phyloP scores from a whole-genome alignment of 1,140 invertebrate genomes.

The Drosophila pseudoananassae region DNA sequence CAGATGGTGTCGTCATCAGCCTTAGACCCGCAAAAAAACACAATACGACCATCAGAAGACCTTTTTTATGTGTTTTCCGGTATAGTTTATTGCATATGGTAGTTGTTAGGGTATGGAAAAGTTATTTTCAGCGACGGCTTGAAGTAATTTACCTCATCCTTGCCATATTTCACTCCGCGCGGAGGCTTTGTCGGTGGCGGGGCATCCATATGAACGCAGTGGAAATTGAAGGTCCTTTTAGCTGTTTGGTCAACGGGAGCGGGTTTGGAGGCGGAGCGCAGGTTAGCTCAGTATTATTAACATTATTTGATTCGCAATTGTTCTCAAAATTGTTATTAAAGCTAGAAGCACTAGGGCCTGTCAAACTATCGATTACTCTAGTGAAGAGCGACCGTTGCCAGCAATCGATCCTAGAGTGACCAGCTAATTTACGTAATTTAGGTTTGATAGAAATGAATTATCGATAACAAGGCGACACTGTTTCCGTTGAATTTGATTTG shows the following conservation, averaged over 20 bases:
- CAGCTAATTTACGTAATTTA: neutral
- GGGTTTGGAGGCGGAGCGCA: constrained; percentile 9
- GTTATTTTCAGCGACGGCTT: constrained; percentile 26
- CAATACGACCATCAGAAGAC: constrained; percentile 10
- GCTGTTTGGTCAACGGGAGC: constrained; percentile 18
- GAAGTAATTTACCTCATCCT: constrained; percentile 89
- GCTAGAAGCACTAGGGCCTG: constrained; percentile 5
- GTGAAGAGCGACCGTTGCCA: neutral
- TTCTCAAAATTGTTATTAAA: constrained; percentile 18
- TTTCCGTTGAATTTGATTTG: neutral
- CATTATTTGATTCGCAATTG: constrained; percentile 22
- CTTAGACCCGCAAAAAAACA: constrained; percentile 11
- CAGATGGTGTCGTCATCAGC: constrained; percentile 62
- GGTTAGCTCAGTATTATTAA: constrained; percentile 38
- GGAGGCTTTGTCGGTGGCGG: constrained; percentile 91
- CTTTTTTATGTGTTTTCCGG: neutral
- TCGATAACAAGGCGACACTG: neutral
- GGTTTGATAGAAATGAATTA: neutral
- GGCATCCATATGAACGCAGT: constrained; percentile 58
- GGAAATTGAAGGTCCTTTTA: constrained; percentile 23
- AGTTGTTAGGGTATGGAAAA: constrained; percentile 1
- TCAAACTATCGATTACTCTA: constrained; percentile 27
- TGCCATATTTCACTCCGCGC: constrained; percentile 91
- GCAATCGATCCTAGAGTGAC: neutral
- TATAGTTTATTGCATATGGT: constrained; percentile 14